Evolutionary conservation across 2,113 vertebrate species (phyloP).

Genomic region (Suncus etruscus): DNA sequence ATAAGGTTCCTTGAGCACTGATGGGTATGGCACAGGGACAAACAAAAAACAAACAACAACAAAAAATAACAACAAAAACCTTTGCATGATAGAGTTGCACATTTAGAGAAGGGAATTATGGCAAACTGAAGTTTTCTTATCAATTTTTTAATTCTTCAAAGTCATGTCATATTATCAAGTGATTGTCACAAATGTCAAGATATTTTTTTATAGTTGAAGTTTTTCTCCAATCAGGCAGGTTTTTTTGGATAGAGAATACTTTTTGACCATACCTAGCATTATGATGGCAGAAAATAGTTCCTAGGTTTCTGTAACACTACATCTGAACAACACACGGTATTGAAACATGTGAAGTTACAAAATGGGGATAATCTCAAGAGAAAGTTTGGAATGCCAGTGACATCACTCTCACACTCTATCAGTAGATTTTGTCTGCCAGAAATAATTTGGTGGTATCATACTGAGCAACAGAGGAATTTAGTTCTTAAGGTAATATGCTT

Average conservation of each 20-base stretch:
- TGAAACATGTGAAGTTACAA: neutral
- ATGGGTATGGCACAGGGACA: too few species aligned
- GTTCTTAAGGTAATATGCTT: neutral
- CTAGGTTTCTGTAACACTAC: neutral
- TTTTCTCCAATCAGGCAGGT: neutral
- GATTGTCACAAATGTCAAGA: conserved; percentile 9
- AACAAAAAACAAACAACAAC: too few species aligned
- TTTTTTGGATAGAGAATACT: neutral
- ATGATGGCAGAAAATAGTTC: neutral
- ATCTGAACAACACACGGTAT: neutral
- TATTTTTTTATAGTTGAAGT: conserved; percentile 14
- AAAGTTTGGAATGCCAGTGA: neutral
- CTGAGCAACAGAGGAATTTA: neutral
- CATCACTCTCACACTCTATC: neutral
- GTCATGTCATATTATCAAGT: neutral
- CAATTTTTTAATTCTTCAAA: neutral
- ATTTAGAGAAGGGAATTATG: neutral
- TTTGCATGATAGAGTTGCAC: neutral
- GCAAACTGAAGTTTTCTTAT: neutral
- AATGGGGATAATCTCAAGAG: neutral
- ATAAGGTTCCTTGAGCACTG: too few species aligned
- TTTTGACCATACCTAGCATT: conserved; percentile 20
- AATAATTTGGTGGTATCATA: neutral
- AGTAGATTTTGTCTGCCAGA: neutral
- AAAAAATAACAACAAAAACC: too few species aligned